These are phyloP conservation scores for Montipora capricornis DNA, from an alignment of 64 coral and sea anemone genomes.

Conservation along the genomic window DNA sequence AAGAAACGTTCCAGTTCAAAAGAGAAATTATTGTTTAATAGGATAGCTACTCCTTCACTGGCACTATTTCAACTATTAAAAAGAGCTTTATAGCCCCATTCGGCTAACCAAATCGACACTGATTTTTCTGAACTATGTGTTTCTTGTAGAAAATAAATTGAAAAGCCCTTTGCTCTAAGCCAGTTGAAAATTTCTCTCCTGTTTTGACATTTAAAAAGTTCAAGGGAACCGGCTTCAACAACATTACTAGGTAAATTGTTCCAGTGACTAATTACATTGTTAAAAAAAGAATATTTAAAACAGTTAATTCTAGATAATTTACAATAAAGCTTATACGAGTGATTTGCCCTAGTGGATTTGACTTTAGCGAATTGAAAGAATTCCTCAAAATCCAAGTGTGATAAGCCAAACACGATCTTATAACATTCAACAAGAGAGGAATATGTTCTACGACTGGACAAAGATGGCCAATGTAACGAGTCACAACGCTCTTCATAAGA, in stretches of 20 bases:
- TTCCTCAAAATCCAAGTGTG: not conserved
- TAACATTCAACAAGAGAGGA: conserved; percentile 45
- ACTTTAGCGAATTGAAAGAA: conserved; percentile 29
- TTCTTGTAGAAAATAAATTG: no score
- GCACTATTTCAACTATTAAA: no score
- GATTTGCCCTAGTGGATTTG: conserved; percentile 35
- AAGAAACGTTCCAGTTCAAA: no score
- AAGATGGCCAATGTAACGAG: conserved; percentile 42
- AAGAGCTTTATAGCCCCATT: no score
- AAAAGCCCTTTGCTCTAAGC: no score
- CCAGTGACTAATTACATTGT: not conserved
- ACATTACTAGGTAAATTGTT: not conserved
- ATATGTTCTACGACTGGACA: conserved; percentile 36
- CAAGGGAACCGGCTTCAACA: not conserved
- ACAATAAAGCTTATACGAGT: conserved; percentile 53
- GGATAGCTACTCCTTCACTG: no score
- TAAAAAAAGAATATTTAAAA: conserved; percentile 32
- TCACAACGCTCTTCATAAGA: conserved; percentile 52
- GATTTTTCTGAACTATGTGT: no score
- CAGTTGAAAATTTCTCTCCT: no score
- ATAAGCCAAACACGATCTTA: not conserved
- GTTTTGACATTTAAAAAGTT: no score
- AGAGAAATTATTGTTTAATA: no score
- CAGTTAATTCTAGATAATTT: conserved; percentile 36
- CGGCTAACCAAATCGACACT: no score